phyloP scores from a whole-genome alignment of 2,888 invertebrate species.

The Polydrusus tereticollis region DNA sequence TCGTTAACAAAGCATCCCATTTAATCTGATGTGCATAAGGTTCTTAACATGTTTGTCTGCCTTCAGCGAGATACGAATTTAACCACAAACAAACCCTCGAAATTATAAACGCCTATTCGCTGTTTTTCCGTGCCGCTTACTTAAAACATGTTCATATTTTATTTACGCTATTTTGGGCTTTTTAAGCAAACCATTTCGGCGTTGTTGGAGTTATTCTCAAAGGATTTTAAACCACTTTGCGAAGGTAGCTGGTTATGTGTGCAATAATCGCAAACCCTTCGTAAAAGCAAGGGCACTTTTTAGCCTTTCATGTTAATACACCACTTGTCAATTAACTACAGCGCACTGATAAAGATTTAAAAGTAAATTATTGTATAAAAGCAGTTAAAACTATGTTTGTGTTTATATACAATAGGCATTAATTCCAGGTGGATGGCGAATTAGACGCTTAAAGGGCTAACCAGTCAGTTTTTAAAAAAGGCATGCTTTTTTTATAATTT shows the following conservation, averaged over 20 bases:
- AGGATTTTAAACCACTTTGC: conserved; percentile 16
- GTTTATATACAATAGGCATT: too few species aligned
- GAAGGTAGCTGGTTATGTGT: conserved; percentile 1
- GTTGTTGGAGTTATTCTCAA: conserved; percentile 13
- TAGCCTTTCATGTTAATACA: background rate
- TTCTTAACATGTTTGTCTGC: conserved; percentile 3
- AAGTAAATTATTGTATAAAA: background rate
- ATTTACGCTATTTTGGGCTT: conserved; percentile 38
- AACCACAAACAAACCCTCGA: conserved; percentile 11
- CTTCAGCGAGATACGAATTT: background rate
- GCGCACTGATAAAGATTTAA: background rate
- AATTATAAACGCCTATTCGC: conserved; percentile 29
- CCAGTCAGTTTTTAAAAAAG: too few species aligned
- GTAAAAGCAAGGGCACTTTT: background rate
- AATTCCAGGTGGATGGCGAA: too few species aligned
- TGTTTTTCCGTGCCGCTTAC: conserved; percentile 34
- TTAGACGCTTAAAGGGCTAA: too few species aligned
- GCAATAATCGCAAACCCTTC: background rate
- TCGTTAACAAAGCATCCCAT: background rate
- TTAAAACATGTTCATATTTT: conserved; percentile 39
- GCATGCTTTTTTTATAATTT: too few species aligned
- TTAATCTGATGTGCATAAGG: background rate
- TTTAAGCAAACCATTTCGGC: conserved; percentile 26
- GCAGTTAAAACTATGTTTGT: too few species aligned
- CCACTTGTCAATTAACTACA: background rate